Percentiles rank a stretch among this genome's conserved stretches.
These are phyloP conservation scores for Cheumatopsyche charites DNA, from an alignment of 1,140 invertebrate genomes.

Conservation along the genomic window DNA sequence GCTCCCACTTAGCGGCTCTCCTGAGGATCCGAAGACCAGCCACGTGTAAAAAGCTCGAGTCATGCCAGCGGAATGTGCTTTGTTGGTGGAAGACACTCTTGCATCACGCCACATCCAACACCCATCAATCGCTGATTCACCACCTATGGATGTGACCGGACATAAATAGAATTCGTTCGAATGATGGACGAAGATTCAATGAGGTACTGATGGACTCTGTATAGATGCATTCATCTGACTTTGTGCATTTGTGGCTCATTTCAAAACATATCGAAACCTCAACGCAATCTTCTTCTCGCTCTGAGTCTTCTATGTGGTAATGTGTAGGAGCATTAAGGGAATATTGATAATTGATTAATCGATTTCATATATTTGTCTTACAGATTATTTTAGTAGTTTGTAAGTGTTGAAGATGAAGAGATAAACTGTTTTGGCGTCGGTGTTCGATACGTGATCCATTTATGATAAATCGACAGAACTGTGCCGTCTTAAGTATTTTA, in stretches of 20 bases:
- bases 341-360: no score
- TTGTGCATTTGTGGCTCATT: background rate
- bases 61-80: constrained; percentile 23
- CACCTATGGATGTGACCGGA: background rate
- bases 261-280: background rate
- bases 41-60: constrained; percentile 22
- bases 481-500: no score
- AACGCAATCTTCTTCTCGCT: no score
- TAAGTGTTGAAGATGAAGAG: no score
- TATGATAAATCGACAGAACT: no score
- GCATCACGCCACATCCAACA: background rate
- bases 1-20: background rate
- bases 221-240: background rate
- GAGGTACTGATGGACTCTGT: background rate
- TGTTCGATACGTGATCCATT: no score
- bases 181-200: background rate
- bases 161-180: background rate
- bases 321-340: no score
- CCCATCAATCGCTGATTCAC: background rate
- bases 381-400: no score
- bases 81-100: background rate
- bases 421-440: no score
- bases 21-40: background rate
- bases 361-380: no score
- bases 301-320: no score